phyloP scores from a whole-genome alignment of 2,888 invertebrate species.

The Drosophila meridionalis region DNA sequence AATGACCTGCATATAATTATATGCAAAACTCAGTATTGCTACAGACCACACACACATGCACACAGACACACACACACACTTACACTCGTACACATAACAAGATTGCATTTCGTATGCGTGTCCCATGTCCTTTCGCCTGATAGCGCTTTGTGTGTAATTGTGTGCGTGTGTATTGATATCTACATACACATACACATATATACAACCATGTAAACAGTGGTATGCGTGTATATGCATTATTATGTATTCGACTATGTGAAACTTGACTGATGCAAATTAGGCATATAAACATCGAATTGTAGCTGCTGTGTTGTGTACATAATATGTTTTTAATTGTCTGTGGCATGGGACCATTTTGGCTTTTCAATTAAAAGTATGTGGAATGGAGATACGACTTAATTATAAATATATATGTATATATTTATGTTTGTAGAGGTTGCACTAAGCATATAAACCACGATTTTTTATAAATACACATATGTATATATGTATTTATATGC shows the following conservation, averaged over 20 bases:
- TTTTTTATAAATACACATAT: not conserved
- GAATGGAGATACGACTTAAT: not conserved
- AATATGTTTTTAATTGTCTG: constrained; percentile 55
- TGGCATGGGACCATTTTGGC: constrained; percentile 51
- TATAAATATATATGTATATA: constrained; percentile 10
- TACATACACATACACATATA: not conserved
- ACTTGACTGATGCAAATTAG: constrained; percentile 48
- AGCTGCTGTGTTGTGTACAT: constrained; percentile 42
- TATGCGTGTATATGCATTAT: constrained; percentile 15
- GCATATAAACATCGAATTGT: constrained; percentile 41
- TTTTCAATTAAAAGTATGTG: constrained; percentile 44
- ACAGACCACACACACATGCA: constrained; percentile 33
- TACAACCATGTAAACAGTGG: constrained; percentile 14
- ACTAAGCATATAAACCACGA: not conserved
- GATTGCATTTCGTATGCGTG: constrained; percentile 59
- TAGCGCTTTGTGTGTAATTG: constrained; percentile 44
- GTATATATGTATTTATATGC: not conserved
- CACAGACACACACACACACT: constrained; percentile 21
- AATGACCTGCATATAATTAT: constrained; percentile 80
- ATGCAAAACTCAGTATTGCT: constrained; percentile 62
- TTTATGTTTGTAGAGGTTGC: not conserved
- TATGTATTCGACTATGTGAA: constrained; percentile 28
- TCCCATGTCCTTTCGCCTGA: constrained; percentile 65
- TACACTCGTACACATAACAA: constrained; percentile 25
- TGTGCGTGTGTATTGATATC: constrained; percentile 34